These are phyloP conservation scores for Cryptocephalus moraei DNA, from an alignment of 2,888 invertebrate species.

Conservation along the genomic window DNA sequence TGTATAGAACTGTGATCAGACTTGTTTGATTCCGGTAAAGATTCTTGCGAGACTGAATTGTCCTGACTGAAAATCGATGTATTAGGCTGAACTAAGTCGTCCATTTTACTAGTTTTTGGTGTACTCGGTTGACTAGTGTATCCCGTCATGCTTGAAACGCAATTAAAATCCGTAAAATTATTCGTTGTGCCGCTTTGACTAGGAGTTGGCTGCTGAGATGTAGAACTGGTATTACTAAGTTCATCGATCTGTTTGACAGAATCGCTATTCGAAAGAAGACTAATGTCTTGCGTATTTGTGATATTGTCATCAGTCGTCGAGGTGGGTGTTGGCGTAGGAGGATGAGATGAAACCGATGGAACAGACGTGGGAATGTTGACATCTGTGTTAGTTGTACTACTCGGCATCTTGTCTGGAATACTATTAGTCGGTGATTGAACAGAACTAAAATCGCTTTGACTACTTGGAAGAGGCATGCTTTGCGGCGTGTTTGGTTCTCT, in stretches of 20 bases:
- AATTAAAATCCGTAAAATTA: conserved; percentile 36
- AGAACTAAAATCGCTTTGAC: conserved; percentile 25
- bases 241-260: conserved; percentile 30
- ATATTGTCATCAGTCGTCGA: conserved; percentile 38
- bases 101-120: conserved; percentile 33
- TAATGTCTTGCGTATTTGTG: conserved; percentile 31
- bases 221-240: conserved; percentile 28
- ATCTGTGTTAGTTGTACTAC: conserved; percentile 35
- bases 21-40: conserved; percentile 26
- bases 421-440: conserved; percentile 32
- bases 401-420: conserved; percentile 35
- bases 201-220: conserved; percentile 40
- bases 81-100: conserved; percentile 32
- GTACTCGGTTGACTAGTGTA: conserved; percentile 27
- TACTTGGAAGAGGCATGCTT: conserved; percentile 17
- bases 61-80: conserved; percentile 29
- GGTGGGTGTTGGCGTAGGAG: conserved; percentile 36
- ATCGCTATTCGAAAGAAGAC: conserved; percentile 34
- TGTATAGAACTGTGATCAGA: conserved; percentile 20
- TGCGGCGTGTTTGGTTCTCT: conserved; percentile 23
- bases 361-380: conserved; percentile 23
- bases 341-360: conserved; percentile 32
- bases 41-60: conserved; percentile 31
- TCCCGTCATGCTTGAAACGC: conserved; percentile 36
- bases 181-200: conserved; percentile 30